A percentile compares a stretch with the other conserved stretches of the same genome.
Conservation (phyloP, 2,888 invertebrate species). For the Stomorhina lunata region DNA sequence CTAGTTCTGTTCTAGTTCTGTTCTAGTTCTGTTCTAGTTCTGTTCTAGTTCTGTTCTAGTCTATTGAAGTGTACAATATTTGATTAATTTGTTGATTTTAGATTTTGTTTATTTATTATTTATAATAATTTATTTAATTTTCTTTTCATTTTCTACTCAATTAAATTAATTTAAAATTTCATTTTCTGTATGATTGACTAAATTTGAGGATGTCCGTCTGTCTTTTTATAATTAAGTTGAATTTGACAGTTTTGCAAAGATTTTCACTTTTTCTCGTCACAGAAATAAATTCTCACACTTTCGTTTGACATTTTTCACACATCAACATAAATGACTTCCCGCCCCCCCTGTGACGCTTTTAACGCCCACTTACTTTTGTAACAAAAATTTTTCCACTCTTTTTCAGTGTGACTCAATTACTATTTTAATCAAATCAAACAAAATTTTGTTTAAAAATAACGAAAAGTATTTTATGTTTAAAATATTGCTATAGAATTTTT, state of each 20-base stretch:
- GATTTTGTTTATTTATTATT: too few species aligned
- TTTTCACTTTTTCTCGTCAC: constrained; percentile 29
- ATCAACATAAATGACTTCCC: constrained; percentile 14
- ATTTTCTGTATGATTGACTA: not conserved
- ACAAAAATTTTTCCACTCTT: not conserved
- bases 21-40: too few species aligned
- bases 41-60: too few species aligned
- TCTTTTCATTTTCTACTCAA: constrained; percentile 47
- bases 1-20: too few species aligned
- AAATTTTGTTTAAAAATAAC: too few species aligned
- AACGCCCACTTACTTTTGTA: constrained; percentile 3
- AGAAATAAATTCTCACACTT: constrained; percentile 22
- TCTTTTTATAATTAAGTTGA: constrained; percentile 16
- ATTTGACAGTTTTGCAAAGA: constrained; percentile 43
- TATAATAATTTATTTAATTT: not conserved
- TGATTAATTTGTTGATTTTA: too few species aligned
- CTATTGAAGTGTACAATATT: too few species aligned
- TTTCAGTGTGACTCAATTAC: too few species aligned
- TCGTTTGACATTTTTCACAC: constrained; percentile 37
- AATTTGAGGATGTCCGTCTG: too few species aligned
- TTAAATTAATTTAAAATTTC: constrained; percentile 26
- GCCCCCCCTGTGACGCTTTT: not conserved
- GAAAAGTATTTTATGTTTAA: too few species aligned
- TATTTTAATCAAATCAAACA: too few species aligned
- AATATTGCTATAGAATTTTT: constrained; percentile 24